Evolutionary conservation across 2,113 vertebrate genomes (phyloP), one percentile per base, ranked within the genome.

Genomic region (Poeciliopsis occidentalis): DNA sequence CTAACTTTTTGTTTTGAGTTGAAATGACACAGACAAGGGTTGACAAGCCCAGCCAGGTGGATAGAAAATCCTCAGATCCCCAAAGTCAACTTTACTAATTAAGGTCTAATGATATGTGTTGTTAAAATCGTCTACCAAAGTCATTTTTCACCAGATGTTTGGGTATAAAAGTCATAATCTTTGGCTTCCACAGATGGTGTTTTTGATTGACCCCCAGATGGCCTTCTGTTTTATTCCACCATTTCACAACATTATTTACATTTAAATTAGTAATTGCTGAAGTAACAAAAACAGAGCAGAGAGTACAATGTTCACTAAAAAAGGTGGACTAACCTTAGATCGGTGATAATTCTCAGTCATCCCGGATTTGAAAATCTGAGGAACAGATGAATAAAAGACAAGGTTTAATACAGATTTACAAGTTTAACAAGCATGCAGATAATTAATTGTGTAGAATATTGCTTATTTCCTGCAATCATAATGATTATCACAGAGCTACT

Each of bases 111-210:
- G 87, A 87, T 79, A 81, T 69, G 84, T 60, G 82, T 83, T 75
- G 81, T 76, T 76, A 63, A 81, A 86, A 82, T 76, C 34, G 60
- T 39, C 19, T 68, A 67, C 78, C 65, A 57, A 3, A 65, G 81
- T 67, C 73, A 66, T 76, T 77, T 82, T 77, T 74, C 77, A 73
- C 87, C 87, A 87, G 85, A 87, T 86, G 51, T 85, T 83, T 65
- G 80, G 81, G 60, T 79, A 80, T 71, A 67, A 60, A 67, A 74
- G 64, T 74, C 31, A n/a, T 71, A 81, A 88, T 91, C 88, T 87
- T 82, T 87, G 80, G 64, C 86, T 76, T 78, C 39, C 64, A 60
- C 91, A 90, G 91, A 91, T 93, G 91, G 68, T 66, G 41, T 76
- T 80, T 84, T 61, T 11, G 47, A 78, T 68, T 1, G 68, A 81